These are phyloP conservation scores for Calephelis perditalis DNA, from an alignment of 2,888 invertebrate species.

Conservation along the genomic window DNA sequence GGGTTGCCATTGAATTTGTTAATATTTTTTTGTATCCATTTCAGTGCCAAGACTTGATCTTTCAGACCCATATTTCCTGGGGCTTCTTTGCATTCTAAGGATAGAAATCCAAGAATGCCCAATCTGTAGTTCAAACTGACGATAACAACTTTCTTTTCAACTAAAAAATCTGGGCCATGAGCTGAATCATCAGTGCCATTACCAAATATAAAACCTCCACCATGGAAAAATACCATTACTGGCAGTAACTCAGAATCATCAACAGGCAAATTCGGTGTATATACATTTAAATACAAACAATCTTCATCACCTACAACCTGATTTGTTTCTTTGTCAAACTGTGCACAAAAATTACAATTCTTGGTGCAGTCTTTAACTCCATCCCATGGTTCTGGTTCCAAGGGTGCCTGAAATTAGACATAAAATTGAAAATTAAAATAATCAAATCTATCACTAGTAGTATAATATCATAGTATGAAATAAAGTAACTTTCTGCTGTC, in stretches of 20 bases:
- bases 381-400: constrained; percentile 68
- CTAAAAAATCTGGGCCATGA: constrained; percentile 63
- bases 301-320: constrained; percentile 76
- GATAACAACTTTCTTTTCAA: constrained; percentile 60
- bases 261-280: constrained; percentile 70
- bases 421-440: background rate
- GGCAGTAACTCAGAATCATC: constrained; percentile 38
- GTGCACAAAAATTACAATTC: constrained; percentile 81
- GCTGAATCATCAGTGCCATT: constrained; percentile 54
- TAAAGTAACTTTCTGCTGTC: background rate
- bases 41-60: constrained; percentile 73
- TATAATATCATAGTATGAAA: background rate
- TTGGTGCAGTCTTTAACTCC: constrained; percentile 81
- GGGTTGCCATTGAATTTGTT: constrained; percentile 66
- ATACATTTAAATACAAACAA: constrained; percentile 84
- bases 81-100: constrained; percentile 57
- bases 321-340: constrained; percentile 75
- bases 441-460: too few relatives aligned
- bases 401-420: constrained; percentile 46
- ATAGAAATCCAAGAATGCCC: constrained; percentile 64
- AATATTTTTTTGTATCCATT: constrained; percentile 73
- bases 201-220: constrained; percentile 67
- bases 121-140: constrained; percentile 66
- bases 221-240: constrained; percentile 69
- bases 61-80: constrained; percentile 71